These are phyloP conservation scores for Odocoileus hemionus DNA, from an alignment of 2,113 vertebrate genomes.

Conservation along the genomic window DNA sequence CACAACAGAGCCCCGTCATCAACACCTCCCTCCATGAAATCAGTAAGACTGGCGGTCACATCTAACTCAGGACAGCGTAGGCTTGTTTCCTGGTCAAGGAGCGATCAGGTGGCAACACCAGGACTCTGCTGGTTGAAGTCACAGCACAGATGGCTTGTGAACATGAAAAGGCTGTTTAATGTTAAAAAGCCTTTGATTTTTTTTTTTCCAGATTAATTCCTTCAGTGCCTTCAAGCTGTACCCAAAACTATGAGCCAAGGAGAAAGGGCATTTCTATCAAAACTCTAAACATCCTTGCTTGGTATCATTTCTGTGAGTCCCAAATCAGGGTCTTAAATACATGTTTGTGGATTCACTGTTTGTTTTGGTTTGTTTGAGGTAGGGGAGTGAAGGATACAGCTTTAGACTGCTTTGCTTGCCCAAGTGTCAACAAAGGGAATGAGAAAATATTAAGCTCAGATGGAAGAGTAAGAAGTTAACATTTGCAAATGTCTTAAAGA, in stretches of 20 bases:
- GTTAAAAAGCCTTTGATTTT: slow-evolving; percentile 59
- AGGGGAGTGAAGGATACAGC: not conserved
- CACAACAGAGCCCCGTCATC: not conserved
- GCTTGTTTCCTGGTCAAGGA: not conserved
- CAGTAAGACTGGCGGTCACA: not conserved
- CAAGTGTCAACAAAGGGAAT: not conserved
- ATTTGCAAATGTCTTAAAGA: not conserved
- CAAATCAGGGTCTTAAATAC: slow-evolving; percentile 46
- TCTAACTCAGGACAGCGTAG: not conserved
- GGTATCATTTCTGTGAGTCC: not conserved
- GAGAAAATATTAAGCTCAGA: not conserved
- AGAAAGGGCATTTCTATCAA: slow-evolving; percentile 46
- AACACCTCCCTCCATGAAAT: not conserved
- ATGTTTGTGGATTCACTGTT: not conserved
- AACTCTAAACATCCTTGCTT: slow-evolving; percentile 30
- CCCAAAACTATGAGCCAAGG: slow-evolving; percentile 22
- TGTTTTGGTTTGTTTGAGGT: slow-evolving; percentile 15
- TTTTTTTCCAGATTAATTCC: slow-evolving; percentile 51
- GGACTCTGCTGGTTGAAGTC: slow-evolving; percentile 31
- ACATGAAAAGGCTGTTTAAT: slow-evolving; percentile 65
- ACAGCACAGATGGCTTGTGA: slow-evolving; percentile 56
- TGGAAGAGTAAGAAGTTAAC: not conserved
- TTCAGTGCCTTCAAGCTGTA: slow-evolving; percentile 44
- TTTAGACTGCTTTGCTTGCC: not conserved
- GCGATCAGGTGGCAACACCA: not conserved